These are phyloP conservation scores for Macroramphosus scolopax DNA, from an alignment of 2,797 vertebrate genomes.

Conservation along the genomic window DNA sequence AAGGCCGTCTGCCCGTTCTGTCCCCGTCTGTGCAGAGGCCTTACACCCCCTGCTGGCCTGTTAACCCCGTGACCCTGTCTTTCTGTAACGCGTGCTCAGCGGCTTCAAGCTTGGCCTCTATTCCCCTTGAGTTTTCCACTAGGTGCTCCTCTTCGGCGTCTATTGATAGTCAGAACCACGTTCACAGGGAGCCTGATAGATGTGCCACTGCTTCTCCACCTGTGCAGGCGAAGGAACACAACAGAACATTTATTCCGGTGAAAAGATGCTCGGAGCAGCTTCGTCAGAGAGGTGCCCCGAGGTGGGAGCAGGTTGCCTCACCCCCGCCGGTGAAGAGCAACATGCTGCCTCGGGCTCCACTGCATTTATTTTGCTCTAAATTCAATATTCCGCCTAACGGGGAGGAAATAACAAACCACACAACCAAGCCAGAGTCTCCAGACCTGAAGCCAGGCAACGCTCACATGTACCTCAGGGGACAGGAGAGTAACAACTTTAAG, in stretches of 20 bases:
- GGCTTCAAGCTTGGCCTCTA: constrained; percentile 74
- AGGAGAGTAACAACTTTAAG: constrained; percentile 23
- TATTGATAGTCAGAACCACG: constrained; percentile 43
- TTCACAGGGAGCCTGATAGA: constrained; percentile 32
- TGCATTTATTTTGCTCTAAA: constrained; percentile 32
- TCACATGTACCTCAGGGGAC: constrained; percentile 11
- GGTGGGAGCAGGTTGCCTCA: constrained; percentile 42
- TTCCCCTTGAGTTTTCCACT: constrained; percentile 65
- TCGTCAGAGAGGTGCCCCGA: constrained; percentile 6
- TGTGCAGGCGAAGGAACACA: constrained; percentile 15
- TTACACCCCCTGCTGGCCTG: constrained; percentile 81
- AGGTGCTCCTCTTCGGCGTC: constrained; percentile 49
- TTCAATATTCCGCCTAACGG: constrained; percentile 20
- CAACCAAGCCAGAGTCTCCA: constrained; percentile 8
- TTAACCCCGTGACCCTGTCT: constrained; percentile 70
- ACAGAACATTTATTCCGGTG: constrained; percentile 1
- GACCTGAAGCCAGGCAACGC: constrained; percentile 17
- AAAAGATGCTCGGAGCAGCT: constrained; percentile 25
- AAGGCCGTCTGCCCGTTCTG: constrained; percentile 80
- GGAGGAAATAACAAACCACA: constrained; percentile 14
- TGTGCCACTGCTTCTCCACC: constrained; percentile 25
- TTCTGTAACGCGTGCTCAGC: constrained; percentile 77
- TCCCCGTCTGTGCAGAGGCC: constrained; percentile 71
- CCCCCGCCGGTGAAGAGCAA: constrained; percentile 14
- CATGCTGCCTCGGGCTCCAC: not conserved